phyloP scores from a whole-genome alignment of 37 sponge, comb jelly and placozoan genomes.

The Mnemiopsis leidyi region DNA sequence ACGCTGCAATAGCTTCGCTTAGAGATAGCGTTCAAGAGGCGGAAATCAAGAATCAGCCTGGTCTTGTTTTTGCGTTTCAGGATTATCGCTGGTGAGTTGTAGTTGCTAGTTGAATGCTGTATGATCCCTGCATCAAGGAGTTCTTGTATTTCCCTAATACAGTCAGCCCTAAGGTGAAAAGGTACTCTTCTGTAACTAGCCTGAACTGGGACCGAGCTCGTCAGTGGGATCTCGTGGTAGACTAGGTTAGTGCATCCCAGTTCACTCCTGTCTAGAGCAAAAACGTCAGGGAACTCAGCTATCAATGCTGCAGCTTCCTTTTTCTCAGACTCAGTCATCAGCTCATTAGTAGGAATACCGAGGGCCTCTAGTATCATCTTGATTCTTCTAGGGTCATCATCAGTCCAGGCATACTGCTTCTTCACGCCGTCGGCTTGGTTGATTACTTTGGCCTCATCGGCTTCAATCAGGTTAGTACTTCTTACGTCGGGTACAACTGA shows the following conservation, averaged over 20 bases:
- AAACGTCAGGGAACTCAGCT: not conserved
- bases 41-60: slow-evolving; percentile 71
- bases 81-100: slow-evolving; percentile 75
- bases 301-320: not conserved
- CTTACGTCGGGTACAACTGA: not conserved
- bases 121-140: slow-evolving; percentile 75
- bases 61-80: slow-evolving; percentile 70
- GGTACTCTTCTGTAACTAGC: slow-evolving; percentile 69
- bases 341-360: not conserved
- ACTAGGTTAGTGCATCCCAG: slow-evolving; percentile 67
- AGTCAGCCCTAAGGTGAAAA: slow-evolving; percentile 68
- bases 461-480: not conserved
- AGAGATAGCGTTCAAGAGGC: slow-evolving; percentile 72
- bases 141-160: slow-evolving; percentile 63
- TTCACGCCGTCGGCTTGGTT: not conserved
- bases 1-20: slow-evolving; percentile 72
- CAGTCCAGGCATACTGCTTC: not conserved
- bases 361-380: not conserved
- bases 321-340: not conserved
- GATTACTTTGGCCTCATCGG: not conserved
- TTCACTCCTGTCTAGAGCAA: not conserved
- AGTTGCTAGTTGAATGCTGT: slow-evolving; percentile 71
- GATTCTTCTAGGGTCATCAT: not conserved
- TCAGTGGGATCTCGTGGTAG: slow-evolving; percentile 69
- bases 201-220: slow-evolving; percentile 4